Evolutionary conservation across 2,113 vertebrate species (phyloP).

Genomic region (Cavia aperea): DNA sequence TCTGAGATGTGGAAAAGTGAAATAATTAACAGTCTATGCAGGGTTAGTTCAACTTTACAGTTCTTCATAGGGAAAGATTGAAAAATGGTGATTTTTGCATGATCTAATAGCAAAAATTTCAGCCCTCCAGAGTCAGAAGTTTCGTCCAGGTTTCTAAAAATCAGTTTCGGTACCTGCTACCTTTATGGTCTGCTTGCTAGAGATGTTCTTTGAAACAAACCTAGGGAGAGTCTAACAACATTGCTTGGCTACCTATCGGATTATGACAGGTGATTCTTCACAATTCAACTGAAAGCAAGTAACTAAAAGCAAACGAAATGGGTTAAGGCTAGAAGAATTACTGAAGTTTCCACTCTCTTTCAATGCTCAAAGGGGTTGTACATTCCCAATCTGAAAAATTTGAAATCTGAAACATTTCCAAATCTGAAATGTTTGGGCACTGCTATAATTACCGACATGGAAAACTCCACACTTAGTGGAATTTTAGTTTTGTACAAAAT

Average conservation of each 20-base stretch:
- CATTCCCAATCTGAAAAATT: too few species aligned
- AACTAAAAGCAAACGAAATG: neutral
- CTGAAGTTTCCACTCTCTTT: neutral
- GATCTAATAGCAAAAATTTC: neutral
- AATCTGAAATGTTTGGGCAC: neutral
- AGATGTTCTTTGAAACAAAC: neutral
- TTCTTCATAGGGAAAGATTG: too few species aligned
- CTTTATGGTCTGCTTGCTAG: neutral
- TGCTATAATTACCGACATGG: neutral
- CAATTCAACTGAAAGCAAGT: neutral
- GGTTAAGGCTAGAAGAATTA: neutral
- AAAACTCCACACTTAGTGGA: neutral
- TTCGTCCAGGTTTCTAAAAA: neutral
- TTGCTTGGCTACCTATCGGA: neutral
- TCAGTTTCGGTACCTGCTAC: neutral
- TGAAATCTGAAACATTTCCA: neutral
- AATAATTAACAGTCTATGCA: neutral
- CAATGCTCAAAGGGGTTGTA: too few species aligned
- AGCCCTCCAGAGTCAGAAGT: neutral
- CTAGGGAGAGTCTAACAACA: neutral
- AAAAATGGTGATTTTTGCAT: too few species aligned
- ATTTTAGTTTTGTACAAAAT: neutral
- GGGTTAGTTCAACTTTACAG: neutral
- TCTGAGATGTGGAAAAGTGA: too few species aligned
- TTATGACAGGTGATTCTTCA: neutral